Percentiles rank a stretch among this genome's conserved stretches.
Conservation (phyloP, 2,113 vertebrate species). For the Montifringilla adamsi region DNA sequence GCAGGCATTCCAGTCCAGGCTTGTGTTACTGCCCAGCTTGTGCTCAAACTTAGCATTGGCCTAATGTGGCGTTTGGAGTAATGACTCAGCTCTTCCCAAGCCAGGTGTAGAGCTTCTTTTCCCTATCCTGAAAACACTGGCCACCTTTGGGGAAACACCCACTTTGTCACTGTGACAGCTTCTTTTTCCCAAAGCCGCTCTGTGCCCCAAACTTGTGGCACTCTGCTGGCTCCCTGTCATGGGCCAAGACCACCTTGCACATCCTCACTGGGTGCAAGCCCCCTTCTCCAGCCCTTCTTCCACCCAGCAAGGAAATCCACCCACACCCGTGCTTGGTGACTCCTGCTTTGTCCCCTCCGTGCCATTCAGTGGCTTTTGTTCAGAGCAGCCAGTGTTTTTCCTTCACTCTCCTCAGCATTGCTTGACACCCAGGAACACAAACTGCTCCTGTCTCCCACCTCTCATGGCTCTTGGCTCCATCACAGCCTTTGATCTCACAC, state of each 20-base stretch:
- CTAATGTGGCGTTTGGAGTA: background rate
- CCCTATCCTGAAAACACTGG: background rate
- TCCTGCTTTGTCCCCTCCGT: background rate
- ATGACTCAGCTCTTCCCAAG: background rate
- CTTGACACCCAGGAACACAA: background rate
- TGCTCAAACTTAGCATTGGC: background rate
- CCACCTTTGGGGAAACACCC: background rate
- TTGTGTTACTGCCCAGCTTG: background rate
- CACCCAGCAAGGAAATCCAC: background rate
- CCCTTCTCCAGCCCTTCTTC: background rate
- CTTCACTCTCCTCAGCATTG: background rate
- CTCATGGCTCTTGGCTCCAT: background rate
- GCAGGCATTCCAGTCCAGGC: background rate
- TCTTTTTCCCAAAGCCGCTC: background rate
- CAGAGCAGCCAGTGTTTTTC: background rate
- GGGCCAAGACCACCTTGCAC: background rate
- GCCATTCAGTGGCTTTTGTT: background rate
- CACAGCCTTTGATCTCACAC: background rate
- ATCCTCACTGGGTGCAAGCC: background rate
- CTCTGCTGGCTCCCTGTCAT: background rate
- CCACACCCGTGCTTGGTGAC: fast-evolving
- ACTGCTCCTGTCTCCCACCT: background rate
- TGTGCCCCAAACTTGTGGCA: fast-evolving
- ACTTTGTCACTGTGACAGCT: background rate
- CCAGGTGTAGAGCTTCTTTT: background rate